A percentile compares a stretch with the other conserved stretches of the same genome.
Conservation (phyloP, 2,888 invertebrate genomes). For the Oegoconia quadripuncta region DNA sequence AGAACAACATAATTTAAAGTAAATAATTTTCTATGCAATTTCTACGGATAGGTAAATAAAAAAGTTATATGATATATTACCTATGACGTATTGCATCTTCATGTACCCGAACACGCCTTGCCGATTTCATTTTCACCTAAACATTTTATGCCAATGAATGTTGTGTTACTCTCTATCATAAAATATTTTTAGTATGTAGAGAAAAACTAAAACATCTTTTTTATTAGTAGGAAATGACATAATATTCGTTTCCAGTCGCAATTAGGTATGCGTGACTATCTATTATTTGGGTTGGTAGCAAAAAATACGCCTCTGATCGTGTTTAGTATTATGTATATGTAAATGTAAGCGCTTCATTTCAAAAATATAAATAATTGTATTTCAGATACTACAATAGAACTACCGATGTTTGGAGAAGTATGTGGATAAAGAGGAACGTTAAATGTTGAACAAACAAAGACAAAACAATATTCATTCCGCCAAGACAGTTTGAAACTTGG, state of each 20-base stretch:
- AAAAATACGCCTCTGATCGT: neutral
- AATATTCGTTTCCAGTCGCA: neutral
- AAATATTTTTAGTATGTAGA: neutral
- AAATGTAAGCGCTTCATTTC: neutral
- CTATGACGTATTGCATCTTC: slow-evolving; percentile 78
- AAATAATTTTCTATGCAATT: slow-evolving; percentile 45
- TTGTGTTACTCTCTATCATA: slow-evolving; percentile 12
- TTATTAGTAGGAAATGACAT: slow-evolving; percentile 1
- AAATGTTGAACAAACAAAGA: neutral
- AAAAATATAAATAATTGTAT: neutral
- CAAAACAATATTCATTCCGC: neutral
- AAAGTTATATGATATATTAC: slow-evolving; percentile 64
- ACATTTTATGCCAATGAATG: slow-evolving; percentile 73
- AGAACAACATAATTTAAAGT: slow-evolving; percentile 1
- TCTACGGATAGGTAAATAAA: slow-evolving; percentile 49
- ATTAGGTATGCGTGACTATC: neutral
- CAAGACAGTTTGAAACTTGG: too few species aligned
- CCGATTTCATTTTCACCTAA: slow-evolving; percentile 77
- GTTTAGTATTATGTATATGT: neutral
- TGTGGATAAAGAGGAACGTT: neutral
- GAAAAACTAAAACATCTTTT: neutral
- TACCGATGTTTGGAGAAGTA: too few species aligned
- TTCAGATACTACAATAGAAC: too few species aligned
- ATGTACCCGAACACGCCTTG: slow-evolving; percentile 77
- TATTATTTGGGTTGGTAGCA: slow-evolving; percentile 20